Evolutionary conservation across 2,888 invertebrate species (phyloP), one percentile per base, ranked within the genome.

Genomic region (Abrostola triplasia): DNA sequence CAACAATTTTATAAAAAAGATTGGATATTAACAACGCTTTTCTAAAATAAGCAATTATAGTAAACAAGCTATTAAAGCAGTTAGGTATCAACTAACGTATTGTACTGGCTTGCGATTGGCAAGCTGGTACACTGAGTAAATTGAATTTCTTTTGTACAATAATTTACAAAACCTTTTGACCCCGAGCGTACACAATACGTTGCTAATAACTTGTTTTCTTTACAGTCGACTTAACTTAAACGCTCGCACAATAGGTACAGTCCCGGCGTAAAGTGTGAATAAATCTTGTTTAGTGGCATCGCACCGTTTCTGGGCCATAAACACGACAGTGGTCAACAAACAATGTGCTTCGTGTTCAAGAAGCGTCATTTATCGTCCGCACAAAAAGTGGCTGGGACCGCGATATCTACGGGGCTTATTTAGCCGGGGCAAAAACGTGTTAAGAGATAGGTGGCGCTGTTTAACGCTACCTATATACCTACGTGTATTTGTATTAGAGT

Each of bases 321-420:
- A 90, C 88, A 89, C 84, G 85, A 81, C 83, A 75, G 82, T 83
- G 89, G 90, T 88, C 90, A 89, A 82, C 86, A 88, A 87, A 90
- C 90, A 90, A 89, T 85, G 86, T 87, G 84, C 81, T 83, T 80
- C 79, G 82, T 86, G 86, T 80, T 86, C 85, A 86, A 87, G 88
- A 84, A 88, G 83, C 80, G 84, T 85, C 88, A 89, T 91, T 89
- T 88, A 87, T 91, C 84, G 86, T 87, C 67, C 66, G 60, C 56
- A 80, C 89, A 90, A 91, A 92, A 91, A 91, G 81, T 77, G 76
- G 55, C 58, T 44, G 51, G 54, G 67, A 52, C 73, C 66, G 73
- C 74, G 76, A 68, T 84, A 83, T 82, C 81, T 80, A 76, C 76
- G 49, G 67, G 77, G 72, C 76, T 80, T 82, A 81, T 81, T 82